Evolutionary conservation across 2,797 vertebrate species (phyloP), one percentile per base, ranked within the genome.

Genomic region (Neoniphon sammara): DNA sequence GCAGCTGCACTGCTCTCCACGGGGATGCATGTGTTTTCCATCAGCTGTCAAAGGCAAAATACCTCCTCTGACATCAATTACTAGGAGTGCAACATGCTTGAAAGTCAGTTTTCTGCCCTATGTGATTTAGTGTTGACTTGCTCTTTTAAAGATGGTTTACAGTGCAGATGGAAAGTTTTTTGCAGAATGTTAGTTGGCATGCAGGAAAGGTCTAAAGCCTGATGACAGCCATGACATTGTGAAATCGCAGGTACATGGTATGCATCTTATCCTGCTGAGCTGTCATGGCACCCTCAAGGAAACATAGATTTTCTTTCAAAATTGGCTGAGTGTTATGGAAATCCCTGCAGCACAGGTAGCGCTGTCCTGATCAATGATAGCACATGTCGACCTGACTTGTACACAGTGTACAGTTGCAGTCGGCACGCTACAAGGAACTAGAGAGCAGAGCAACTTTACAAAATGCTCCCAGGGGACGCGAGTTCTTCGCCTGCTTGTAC

Each of bases 101-200:
- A 34, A 34, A 34, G 31, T 34, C 5, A 34, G 2, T 34, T 34
- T 34, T 34, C 31, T 34, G 31, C 31, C 31, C 31, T 34, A 34
- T 8, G 31, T 34, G 31, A 34, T 34, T 34, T 34, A 8, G 31
- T 34, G 31, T 34, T 34, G 31, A 34, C 31, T 34, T 34, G 31
- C 31, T 34, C 5, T 34, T 34, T 34, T 34, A 67, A 60, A 21
- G 49, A 61, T 10, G 3, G 31, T 46, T 34, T 30, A 65, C 30
- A 63, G 17, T 60, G 27, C 15, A 30, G 39, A 63, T 21, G 18
- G 46, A 56, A 70, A 73, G 42, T 39, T 44, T 57, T 3, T 9
- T 42, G 49, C 30, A 42, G 54, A 15, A 2, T 9, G n/a, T 23
- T 11, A 50, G 17, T 56, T 3, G 11, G 39, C 39, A 23, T 58